Evolutionary conservation across 2,888 invertebrate genomes (phyloP).

Genomic region (Acanthacorydalis orientalis): DNA sequence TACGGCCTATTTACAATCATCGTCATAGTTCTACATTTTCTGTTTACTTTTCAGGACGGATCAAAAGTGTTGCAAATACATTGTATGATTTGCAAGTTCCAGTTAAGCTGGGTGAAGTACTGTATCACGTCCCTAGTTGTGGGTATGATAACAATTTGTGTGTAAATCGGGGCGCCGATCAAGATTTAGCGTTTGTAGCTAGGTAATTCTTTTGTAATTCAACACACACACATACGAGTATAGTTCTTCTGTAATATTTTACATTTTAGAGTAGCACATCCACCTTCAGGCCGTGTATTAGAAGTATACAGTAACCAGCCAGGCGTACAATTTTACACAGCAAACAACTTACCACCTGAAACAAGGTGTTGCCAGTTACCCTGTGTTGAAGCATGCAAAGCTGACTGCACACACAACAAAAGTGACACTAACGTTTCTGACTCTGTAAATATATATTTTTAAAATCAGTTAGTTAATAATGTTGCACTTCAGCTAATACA

Average conservation of each 20-base stretch:
- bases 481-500: no score
- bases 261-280: slow-evolving; percentile 40
- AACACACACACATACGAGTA: not conserved
- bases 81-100: slow-evolving; percentile 56
- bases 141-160: slow-evolving; percentile 80
- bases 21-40: no score
- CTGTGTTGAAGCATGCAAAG: not conserved
- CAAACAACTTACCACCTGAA: slow-evolving; percentile 50
- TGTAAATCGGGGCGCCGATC: slow-evolving; percentile 39
- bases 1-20: no score
- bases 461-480: no score
- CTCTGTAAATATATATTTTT: no score
- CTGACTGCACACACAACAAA: no score
- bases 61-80: slow-evolving; percentile 51
- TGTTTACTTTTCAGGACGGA: slow-evolving; percentile 30
- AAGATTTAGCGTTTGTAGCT: slow-evolving; percentile 42
- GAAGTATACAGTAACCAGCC: slow-evolving; percentile 77
- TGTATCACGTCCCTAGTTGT: slow-evolving; percentile 45
- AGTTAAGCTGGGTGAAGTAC: slow-evolving; percentile 43
- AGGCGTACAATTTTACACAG: slow-evolving; percentile 81
- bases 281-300: slow-evolving; percentile 50
- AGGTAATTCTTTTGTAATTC: slow-evolving; percentile 24
- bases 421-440: no score
- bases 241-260: not conserved
- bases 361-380: not conserved